Evolutionary conservation across 2,797 vertebrate genomes (phyloP), one percentile per base, ranked within the genome.

Genomic region (Sebastes iracundus): DNA sequence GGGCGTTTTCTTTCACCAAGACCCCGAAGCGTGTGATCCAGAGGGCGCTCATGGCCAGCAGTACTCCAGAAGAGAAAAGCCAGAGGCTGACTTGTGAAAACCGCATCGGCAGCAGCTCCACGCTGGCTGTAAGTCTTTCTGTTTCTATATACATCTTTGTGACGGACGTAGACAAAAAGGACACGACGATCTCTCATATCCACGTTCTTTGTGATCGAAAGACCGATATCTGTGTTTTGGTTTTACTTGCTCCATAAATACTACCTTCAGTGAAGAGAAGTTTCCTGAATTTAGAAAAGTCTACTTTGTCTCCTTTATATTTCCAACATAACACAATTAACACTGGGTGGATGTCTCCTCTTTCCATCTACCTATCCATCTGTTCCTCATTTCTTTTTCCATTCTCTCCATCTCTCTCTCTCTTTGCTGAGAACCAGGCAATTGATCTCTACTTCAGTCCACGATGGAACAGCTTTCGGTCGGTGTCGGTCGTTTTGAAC

Each of bases 1-100:
- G 98, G 91, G 98, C 97, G 0, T 99, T 99, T 88, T 99, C 98
- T 7, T 99, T 99, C 92, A 97, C 97, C 0, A 99, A 99, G 94
- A 99, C 98, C 1, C 98, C 98, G 0, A 99, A 97, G 93, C 96
- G 97, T 89, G 97, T 96, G 35, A 96, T 99, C 23, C 97, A 97
- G 90, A 95, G 97, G 91, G 97, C 98, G 13, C 95, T 99, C 70
- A 91, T 98, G 96, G 94, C 96, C 42, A 97, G 94, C 28, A 96
- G 93, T 33, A 97, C 96, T 9, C 94, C 94, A 1, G 97, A 99
- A 28, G 96, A 97, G 76, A 96, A 95, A 84, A 97, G 95, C 74
- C 96, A 97, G 75, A 94, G 93, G 25, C 80, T 94, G 16, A 90
- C 90, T 5, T 91, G 13, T 20, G 97, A 97, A 63, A 90, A 92